Conservation (phyloP, 1,140 invertebrate genomes). For the Rhagoletis pomonella region DNA sequence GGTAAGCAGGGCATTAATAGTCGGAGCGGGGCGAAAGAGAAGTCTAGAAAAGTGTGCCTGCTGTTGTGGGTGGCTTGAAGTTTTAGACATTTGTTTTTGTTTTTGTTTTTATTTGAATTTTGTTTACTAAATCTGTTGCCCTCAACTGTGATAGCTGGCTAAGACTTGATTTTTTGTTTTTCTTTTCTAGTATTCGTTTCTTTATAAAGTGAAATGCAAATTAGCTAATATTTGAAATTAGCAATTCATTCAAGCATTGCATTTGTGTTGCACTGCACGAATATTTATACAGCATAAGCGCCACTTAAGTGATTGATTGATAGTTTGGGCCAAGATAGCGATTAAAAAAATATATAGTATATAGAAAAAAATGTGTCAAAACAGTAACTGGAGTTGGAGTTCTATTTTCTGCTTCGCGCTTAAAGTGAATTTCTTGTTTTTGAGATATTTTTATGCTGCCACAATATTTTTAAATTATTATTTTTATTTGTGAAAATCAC, state of each 20-base stretch:
- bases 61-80: background rate
- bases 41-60: background rate
- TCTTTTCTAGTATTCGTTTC: background rate
- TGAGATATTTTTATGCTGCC: too few species aligned
- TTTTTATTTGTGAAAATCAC: too few species aligned
- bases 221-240: background rate
- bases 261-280: background rate
- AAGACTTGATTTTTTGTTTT: background rate
- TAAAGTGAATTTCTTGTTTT: too few species aligned
- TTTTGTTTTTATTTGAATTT: background rate
- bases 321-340: background rate
- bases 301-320: slow-evolving; percentile 24
- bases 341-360: too few species aligned
- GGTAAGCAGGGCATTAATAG: background rate
- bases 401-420: too few species aligned
- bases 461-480: too few species aligned
- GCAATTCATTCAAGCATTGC: slow-evolving; percentile 18
- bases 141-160: background rate
- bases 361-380: background rate
- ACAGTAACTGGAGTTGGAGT: background rate
- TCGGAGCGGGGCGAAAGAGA: background rate
- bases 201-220: slow-evolving; percentile 14
- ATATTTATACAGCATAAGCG: background rate
- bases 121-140: background rate
- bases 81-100: slow-evolving; percentile 10